A percentile compares a stretch with the other conserved stretches of the same genome.
phyloP scores from a whole-genome alignment of 2,888 invertebrate species.

The Dinocampus coccinellae region DNA sequence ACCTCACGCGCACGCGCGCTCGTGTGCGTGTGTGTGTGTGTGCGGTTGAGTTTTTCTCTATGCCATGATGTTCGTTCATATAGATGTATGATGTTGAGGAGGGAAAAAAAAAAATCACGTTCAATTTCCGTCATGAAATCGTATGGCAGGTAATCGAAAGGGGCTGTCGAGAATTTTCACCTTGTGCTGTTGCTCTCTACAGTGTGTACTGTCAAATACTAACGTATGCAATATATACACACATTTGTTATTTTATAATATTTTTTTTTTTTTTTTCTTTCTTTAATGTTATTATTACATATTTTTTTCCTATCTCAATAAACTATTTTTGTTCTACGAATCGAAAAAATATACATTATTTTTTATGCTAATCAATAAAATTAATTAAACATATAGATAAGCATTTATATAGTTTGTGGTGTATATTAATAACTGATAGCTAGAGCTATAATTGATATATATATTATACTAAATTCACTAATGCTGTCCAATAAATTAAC shows the following conservation, averaged over 20 bases:
- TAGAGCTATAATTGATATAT: too few species aligned
- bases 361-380: too few species aligned
- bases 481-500: not conserved
- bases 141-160: constrained; percentile 20
- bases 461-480: too few species aligned
- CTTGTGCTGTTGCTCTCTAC: not conserved
- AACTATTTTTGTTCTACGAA: not conserved
- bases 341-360: too few species aligned
- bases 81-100: not conserved
- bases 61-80: not conserved
- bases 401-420: too few species aligned
- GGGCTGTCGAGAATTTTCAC: constrained; percentile 1
- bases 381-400: too few species aligned
- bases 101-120: constrained; percentile 23
- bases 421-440: too few species aligned
- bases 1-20: too few species aligned
- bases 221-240: not conserved
- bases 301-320: too few species aligned
- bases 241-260: not conserved
- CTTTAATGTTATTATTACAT: not conserved
- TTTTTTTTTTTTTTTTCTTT: not conserved
- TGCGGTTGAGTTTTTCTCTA: not conserved
- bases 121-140: constrained; percentile 24
- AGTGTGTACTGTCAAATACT: not conserved
- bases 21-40: too few species aligned